Evolutionary conservation across 1,140 invertebrate genomes (phyloP).

Genomic region (Dysdera silvatica): DNA sequence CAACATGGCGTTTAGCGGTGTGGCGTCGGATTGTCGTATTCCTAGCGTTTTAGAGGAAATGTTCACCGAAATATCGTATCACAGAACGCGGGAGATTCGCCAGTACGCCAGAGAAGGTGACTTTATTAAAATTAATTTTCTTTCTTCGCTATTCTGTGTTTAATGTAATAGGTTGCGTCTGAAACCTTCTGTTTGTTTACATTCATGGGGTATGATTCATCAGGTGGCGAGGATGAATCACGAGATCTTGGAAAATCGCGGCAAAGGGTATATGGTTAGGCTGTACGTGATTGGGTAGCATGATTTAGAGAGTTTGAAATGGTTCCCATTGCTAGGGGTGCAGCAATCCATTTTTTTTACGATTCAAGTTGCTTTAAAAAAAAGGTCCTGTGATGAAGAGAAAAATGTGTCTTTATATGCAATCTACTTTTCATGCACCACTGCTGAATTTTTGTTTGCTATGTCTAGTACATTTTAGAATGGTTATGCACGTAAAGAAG

Average conservation of each 20-base stretch:
- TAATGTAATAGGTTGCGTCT: background rate
- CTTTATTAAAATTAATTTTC: slow-evolving; percentile 25
- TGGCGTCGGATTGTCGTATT: background rate
- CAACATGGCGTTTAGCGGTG: slow-evolving; percentile 20
- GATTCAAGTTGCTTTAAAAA: no score
- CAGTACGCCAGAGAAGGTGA: slow-evolving; percentile 75
- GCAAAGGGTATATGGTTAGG: background rate
- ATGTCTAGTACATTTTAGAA: no score
- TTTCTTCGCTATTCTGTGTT: background rate
- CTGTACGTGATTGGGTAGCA: background rate
- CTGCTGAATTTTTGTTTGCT: no score
- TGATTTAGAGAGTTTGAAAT: background rate
- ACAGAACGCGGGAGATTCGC: slow-evolving; percentile 78
- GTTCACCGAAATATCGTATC: slow-evolving; percentile 81
- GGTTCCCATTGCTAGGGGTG: no score
- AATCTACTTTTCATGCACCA: no score
- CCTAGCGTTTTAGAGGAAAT: slow-evolving; percentile 62
- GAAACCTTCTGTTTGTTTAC: background rate
- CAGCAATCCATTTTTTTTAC: no score
- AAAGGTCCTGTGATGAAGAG: no score
- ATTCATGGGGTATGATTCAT: no score
- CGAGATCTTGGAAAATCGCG: background rate
- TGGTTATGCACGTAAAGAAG: no score
- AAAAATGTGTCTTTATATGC: no score
- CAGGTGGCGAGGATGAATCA: background rate